Base-by-base conservation (phyloP, 2,113 vertebrate genomes). In the Shinisaurus crocodilurus region DNA sequence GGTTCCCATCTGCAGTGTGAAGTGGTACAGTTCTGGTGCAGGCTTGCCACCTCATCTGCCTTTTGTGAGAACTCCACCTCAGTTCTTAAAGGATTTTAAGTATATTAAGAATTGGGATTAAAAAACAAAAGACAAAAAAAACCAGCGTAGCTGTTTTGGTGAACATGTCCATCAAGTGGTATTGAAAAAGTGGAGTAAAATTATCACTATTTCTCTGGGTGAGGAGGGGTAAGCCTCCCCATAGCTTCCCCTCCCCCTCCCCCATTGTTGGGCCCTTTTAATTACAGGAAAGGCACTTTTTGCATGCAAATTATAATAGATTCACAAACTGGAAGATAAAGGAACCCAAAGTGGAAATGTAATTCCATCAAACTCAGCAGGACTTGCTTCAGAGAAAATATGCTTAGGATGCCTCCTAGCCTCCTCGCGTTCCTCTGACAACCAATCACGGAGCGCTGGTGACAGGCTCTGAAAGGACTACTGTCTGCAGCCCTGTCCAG, bases 381-480 rank as follows among this genome's bases (percentile, higher is more conserved):
- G n/a, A 5, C 15, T 37, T 74, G 25, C 43, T 54, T 72, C 45
- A 54, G 84, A 86, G 67, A 70, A 86, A 69, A 50, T 32, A 70
- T 43, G 45, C 43, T 85, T 67, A 45, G n/a, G 67, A 70, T 70
- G 65, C n/a, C n/a, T 1, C 8, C 48, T n/a, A 18, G 15, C 45
- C 60, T 63, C 82, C 63, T 80, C 37, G 37, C 34, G 29, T 63
- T 72, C 16, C 50, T 80, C 74, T 85, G 90, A 63, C 87, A 91
- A n/a, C 74, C 75, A 81, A 60, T 85, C 87, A 72, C 12, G 25
- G 48, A 48, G n/a, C 32, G 67, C 50, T n/a, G 48, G 37, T 84
- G 81, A 88, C 74, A 72, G 25, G 75, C 54, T 74, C 48, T 79
- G 90, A 84, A 88, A 88, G 72, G 60, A 29, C 80, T 69, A 45